phyloP scores from a whole-genome alignment of 2,113 vertebrate species.

The Neogobius melanostomus region DNA sequence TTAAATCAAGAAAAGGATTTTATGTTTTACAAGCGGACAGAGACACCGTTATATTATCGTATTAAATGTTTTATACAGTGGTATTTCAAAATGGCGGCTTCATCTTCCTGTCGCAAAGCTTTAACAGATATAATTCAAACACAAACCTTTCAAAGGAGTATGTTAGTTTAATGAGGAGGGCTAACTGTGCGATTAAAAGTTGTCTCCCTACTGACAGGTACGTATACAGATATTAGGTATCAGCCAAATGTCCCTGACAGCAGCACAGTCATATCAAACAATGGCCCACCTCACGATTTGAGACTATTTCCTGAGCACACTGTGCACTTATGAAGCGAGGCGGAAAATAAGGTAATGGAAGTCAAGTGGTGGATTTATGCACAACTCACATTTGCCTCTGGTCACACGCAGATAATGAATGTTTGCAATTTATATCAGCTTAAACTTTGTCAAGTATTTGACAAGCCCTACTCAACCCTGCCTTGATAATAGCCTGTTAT shows the following conservation, averaged over 20 bases:
- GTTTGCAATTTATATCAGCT: conserved; percentile 7
- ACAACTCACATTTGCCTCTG: conserved; percentile 1
- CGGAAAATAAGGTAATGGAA: conserved; percentile 5
- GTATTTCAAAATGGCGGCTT: too few species aligned
- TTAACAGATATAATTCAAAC: too few species aligned
- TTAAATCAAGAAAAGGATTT: too few species aligned
- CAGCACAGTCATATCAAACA: neutral
- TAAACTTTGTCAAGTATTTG: neutral
- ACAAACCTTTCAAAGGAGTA: too few species aligned
- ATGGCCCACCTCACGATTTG: neutral
- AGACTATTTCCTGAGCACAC: neutral
- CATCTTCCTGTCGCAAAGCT: too few species aligned
- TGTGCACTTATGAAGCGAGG: conserved; percentile 5
- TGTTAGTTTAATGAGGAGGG: too few species aligned
- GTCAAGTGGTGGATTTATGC: conserved; percentile 12
- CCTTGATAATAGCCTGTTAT: neutral
- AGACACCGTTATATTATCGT: too few species aligned
- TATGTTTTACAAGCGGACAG: too few species aligned
- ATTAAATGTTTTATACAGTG: too few species aligned
- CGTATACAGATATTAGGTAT: neutral
- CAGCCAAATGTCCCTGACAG: neutral
- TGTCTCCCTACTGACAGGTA: too few species aligned
- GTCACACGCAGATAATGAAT: conserved; percentile 12
- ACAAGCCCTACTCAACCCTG: neutral
- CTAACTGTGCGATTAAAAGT: too few species aligned